Evolutionary conservation across 2,797 vertebrate species (phyloP), one percentile per base, ranked within the genome.

Genomic region (Sylvilagus floridanus): DNA sequence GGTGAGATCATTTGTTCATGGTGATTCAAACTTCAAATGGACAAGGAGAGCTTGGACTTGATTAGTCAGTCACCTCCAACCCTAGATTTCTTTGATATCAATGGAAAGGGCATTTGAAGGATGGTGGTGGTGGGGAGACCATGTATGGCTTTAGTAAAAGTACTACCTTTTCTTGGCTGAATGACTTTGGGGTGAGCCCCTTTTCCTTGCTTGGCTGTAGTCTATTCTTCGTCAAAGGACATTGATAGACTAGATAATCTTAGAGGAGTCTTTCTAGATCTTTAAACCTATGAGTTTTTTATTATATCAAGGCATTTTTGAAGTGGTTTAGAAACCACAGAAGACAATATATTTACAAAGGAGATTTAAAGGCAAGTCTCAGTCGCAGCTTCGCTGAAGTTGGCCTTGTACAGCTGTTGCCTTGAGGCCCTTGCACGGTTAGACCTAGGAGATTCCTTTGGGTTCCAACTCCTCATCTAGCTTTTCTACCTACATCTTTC

Each of bases 21-120:
- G 17, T 73, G 32, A 84, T 72, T 95, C 24, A 72, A 84, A 89
- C 50, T 62, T 82, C 9, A 88, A 92, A 50, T 84, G 22, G 2
- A 9, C 47, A 32, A 76, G 73, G 21, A 60, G 14, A 30, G 0
- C 8, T 24, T 47, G 21, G 50, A 66, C 26, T 69, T 57, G 42
- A 72, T 83, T 84, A 60, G 3, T 11, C 4, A 19, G 0, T 88
- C 30, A 11, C 16, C 57, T 65, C 17, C 8, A 72, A 24, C 0
- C 3, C 0, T 78, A n/a, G 28, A 8, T 90, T 91, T 21, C 9
- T 89, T 30, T 37, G n/a, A 66, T 68, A 60, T 1, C 62, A 84
- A 2, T 52, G 28, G 52, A 75, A 78, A 77, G 5, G 54, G 14
- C 5, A 84, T 78, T 93, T 87, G 19, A 69, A 8, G 5, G 5